These are phyloP conservation scores for Scaptomyza hsui DNA, from an alignment of 1,140 invertebrate species.

Conservation along the genomic window DNA sequence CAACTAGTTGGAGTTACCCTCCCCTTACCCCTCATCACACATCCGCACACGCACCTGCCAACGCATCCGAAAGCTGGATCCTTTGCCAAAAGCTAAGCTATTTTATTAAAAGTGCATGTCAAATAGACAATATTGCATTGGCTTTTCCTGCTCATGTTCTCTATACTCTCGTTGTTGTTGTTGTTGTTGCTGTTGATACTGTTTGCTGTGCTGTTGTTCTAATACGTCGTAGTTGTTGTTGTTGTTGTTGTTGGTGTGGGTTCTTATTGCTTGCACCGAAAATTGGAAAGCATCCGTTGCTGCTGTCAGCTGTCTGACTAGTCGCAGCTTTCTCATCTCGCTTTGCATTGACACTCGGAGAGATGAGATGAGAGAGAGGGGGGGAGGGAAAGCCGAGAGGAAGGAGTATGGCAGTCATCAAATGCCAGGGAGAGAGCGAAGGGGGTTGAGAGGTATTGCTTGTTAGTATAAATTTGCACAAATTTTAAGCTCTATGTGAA, in stretches of 20 bases:
- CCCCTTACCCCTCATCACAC: not conserved
- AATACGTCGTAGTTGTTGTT: constrained; percentile 4
- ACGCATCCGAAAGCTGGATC: not conserved
- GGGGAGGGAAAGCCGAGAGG: not conserved
- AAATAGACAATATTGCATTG: constrained; percentile 67
- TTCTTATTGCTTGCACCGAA: constrained; percentile 60
- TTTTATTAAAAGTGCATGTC: constrained; percentile 73
- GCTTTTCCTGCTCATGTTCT: not conserved
- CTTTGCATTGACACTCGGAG: constrained; percentile 36
- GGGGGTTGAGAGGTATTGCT: constrained; percentile 16
- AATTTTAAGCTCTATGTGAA: constrained; percentile 29
- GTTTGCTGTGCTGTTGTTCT: constrained; percentile 42
- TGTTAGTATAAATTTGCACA: constrained; percentile 60
- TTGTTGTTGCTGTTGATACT: constrained; percentile 8
- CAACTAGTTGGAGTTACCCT: not conserved
- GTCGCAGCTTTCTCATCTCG: constrained; percentile 38
- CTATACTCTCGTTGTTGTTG: not conserved
- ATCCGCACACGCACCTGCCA: not conserved
- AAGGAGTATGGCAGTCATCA: constrained; percentile 3
- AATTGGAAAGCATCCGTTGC: constrained; percentile 51
- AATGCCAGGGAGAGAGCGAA: constrained; percentile 10
- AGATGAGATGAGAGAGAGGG: not conserved
- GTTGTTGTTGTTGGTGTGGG: constrained; percentile 8
- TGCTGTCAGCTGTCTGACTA: constrained; percentile 30
- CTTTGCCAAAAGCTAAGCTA: constrained; percentile 20